Base-by-base conservation (phyloP, 2,888 invertebrate species). In the Lobophora halterata region DNA sequence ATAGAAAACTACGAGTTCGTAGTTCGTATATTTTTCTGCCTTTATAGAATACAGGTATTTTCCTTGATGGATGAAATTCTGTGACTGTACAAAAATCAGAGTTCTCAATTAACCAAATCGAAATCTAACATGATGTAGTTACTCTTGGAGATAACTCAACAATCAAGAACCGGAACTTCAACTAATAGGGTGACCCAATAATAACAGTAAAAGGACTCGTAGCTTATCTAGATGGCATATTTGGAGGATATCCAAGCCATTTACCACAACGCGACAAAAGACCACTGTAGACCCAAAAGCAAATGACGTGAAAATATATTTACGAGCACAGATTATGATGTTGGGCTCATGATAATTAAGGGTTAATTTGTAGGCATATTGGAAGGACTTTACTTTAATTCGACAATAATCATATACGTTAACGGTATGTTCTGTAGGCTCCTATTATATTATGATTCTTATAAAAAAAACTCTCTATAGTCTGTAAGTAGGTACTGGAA, bases 171-270 rank as follows among this genome's bases (percentile, higher is more conserved):
- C 61, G 59, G 59, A 62, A 60, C 55, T 65, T 65, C 49, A 58
- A 52, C 53, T 66, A 64, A 65, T 65, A 65, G 49, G 56, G 57
- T 49, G 43, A 43, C 65, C 62, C 61, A 67, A 72, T 71, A 74
- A 77, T 74, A 75, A 72, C 74, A 70, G 65, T 71, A 72, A 79
- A 77, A 71, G 73, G 69, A 66, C 66, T 65, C 72, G 59, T 74
- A 67, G 71, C 69, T 78, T 79, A 80, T 79, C 78, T 76, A 62
- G 78, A 77, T 76, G 74, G 74, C 72, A 74, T 75, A 80, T 79
- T 81, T 79, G 80, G 77, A 78, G 66, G 65, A 71, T 70, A 71
- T 81, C 81, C 82, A 79, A 79, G 61, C 77, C 79, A 81, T 82
- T 81, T 75, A 69, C 74, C 71, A 70, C 72, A 65, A 71, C 66